Evolutionary conservation across 2,888 invertebrate genomes (phyloP).

Genomic region (Megastigmus dorsalis): DNA sequence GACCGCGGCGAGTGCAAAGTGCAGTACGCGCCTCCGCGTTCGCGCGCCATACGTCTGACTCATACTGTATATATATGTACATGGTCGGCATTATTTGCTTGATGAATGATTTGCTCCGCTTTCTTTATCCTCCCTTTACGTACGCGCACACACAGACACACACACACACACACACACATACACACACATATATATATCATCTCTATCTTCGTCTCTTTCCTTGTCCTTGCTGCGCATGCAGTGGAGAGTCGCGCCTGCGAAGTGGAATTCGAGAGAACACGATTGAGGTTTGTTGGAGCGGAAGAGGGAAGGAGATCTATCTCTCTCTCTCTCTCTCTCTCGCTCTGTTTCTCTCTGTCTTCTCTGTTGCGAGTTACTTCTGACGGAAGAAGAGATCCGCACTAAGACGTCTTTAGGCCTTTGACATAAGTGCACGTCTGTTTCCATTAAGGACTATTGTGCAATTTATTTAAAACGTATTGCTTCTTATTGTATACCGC

Average conservation of each 20-base stretch:
- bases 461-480: neutral
- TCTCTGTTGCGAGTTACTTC: neutral
- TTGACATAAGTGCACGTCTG: too few species aligned
- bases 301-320: slow-evolving; percentile 14
- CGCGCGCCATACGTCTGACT: slow-evolving; percentile 62
- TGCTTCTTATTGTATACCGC: neutral
- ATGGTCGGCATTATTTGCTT: slow-evolving; percentile 66
- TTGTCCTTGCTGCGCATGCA: neutral
- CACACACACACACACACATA: too few species aligned
- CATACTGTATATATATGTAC: too few species aligned
- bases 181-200: too few species aligned
- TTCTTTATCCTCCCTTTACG: slow-evolving; percentile 10
- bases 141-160: neutral
- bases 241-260: slow-evolving; percentile 11
- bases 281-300: slow-evolving; percentile 27
- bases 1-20: too few species aligned
- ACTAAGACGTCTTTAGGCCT: too few species aligned
- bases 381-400: neutral
- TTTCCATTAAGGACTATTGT: neutral
- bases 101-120: slow-evolving; percentile 68
- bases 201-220: neutral
- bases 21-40: slow-evolving; percentile 43
- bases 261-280: slow-evolving; percentile 34
- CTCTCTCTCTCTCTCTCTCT: neutral
- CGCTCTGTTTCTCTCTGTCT: neutral